phyloP scores from a whole-genome alignment of 2,113 vertebrate genomes.

The Chaetodon trifascialis region DNA sequence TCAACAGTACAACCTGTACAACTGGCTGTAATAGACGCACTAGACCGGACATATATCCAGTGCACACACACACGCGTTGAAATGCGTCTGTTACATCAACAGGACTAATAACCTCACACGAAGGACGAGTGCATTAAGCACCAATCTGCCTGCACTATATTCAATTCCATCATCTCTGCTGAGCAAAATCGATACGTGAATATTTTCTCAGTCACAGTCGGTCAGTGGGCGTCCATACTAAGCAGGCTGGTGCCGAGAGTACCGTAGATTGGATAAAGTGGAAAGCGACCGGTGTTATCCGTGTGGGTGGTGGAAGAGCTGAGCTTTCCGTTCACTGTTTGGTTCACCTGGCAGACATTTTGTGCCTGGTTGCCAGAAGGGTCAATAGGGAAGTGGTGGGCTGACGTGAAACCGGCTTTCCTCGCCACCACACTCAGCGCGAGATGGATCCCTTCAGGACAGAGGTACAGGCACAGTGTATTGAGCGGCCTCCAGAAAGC shows the following conservation, averaged over 20 bases:
- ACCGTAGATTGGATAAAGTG: conserved; percentile 38
- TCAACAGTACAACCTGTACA: conserved; percentile 13
- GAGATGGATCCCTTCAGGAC: conserved; percentile 48
- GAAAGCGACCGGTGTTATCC: conserved; percentile 40
- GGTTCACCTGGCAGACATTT: conserved; percentile 62
- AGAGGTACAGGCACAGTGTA: conserved; percentile 10
- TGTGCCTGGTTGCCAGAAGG: conserved; percentile 38
- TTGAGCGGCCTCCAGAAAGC: conserved; percentile 19
- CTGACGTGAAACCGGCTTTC: conserved; percentile 57
- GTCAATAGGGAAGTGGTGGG: conserved; percentile 49
- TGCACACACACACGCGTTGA: conserved; percentile 8
- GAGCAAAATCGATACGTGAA: conserved; percentile 56
- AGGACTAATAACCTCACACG: conserved; percentile 44
- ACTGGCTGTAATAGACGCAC: conserved; percentile 5
- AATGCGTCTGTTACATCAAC: conserved; percentile 21
- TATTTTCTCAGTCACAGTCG: conserved; percentile 55
- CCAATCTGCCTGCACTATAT: conserved; percentile 35
- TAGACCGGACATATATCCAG: not conserved
- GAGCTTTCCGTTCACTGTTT: conserved; percentile 19
- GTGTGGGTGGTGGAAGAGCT: conserved; percentile 54
- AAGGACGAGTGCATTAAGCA: conserved; percentile 56
- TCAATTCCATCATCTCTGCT: conserved; percentile 57
- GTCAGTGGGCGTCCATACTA: conserved; percentile 67
- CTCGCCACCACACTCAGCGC: conserved; percentile 34
- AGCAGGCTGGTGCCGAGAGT: conserved; percentile 43